Evolutionary conservation across 2,113 vertebrate genomes (phyloP), one percentile per base, ranked within the genome.

Genomic region (Laterallus jamaicensis): DNA sequence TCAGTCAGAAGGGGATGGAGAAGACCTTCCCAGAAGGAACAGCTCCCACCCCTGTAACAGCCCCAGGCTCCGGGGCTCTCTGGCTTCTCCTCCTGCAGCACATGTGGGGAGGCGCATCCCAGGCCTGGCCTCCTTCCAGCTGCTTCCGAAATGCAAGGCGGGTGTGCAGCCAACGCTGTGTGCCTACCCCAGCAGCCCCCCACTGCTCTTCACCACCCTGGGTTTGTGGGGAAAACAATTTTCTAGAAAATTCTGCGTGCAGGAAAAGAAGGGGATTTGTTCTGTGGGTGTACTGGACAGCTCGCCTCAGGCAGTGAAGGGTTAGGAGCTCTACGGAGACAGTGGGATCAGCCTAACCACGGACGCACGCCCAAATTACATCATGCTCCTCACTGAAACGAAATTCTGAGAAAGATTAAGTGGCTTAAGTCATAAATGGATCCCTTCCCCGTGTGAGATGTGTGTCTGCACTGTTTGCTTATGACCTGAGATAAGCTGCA

Each of bases 11-110:
- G 40, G 68, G 80, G 60, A 17, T 18, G 62, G 15, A 42, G 70
- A 17, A 6, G 49, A 29, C 2, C 4, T 0, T 44, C 4, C 14
- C 6, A 0, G 3, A 17, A 32, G 88, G 40, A 71, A 4, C 0
- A n/a, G 24, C 24, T 16, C 2, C 5, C 4, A 0, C 24, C 4
- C 9, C 2, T 6, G 20, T 0, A 3, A 4, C 0, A 5, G 62
- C 42, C 10, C 17, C 7, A 4, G 52, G 1, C 22, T 4, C 6
- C 5, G 8, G 2, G 28, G 5, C 3, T 35, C 19, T 9, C 1
- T 47, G 12, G 44, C 7, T 12, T 22, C 15, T 37, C 7, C 24
- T 44, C 3, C 82, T 6, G 35, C 28, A 2, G 76, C 32, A 50
- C 39, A 15, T 15, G n/a, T 5, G 54, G 58, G 52, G 18, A 49